Conservation (phyloP, 2,797 vertebrate genomes). For the Sebastes miniatus region DNA sequence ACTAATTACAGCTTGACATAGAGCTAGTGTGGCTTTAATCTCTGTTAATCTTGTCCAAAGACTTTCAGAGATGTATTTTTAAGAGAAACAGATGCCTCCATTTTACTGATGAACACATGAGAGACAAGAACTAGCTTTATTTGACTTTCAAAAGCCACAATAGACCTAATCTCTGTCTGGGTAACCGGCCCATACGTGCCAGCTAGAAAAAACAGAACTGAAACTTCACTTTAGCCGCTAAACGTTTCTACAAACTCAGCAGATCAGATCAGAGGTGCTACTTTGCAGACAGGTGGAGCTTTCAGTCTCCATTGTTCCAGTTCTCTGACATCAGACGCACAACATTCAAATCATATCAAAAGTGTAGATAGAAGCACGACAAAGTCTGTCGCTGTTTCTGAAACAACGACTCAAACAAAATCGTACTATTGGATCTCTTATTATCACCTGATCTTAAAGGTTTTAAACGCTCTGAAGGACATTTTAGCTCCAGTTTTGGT, state of each 20-base stretch:
- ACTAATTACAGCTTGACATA: too few species aligned
- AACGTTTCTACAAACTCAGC: neutral
- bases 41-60: neutral
- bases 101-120: neutral
- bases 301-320: neutral
- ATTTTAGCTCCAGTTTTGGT: neutral
- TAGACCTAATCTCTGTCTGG: neutral
- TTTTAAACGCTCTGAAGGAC: neutral
- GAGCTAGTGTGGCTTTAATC: too few species aligned
- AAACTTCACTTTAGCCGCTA: neutral
- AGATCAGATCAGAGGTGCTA: neutral
- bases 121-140: neutral
- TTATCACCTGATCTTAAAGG: neutral
- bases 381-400: neutral
- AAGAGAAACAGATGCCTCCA: neutral
- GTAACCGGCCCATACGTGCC: neutral
- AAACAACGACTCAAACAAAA: neutral
- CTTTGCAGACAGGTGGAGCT: neutral
- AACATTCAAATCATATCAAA: neutral
- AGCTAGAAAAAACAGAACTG: conserved; percentile 6
- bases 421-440: neutral
- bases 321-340: neutral
- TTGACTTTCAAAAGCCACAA: neutral
- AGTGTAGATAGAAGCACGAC: neutral
- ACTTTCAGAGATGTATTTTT: neutral